Conservation (phyloP, 2,113 vertebrate species). For the Dolichotis patagonum region DNA sequence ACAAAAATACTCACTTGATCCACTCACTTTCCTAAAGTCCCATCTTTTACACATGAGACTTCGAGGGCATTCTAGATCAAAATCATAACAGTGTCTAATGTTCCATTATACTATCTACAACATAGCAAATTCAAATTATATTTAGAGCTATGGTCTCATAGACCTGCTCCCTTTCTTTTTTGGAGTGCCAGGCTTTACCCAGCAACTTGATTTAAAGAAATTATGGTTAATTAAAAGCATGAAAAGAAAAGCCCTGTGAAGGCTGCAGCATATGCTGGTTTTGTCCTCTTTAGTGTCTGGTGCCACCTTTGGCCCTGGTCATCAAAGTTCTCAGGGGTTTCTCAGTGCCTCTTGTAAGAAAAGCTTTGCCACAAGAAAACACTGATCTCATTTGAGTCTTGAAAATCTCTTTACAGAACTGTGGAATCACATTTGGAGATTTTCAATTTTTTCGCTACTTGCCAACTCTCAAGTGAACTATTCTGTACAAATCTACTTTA, state of each 20-base stretch:
- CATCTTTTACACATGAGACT: neutral
- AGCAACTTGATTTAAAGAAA: neutral
- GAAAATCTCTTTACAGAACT: constrained; percentile 51
- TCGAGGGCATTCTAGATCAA: neutral
- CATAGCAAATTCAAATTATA: neutral
- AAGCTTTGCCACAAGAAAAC: constrained; percentile 30
- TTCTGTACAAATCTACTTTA: constrained; percentile 78
- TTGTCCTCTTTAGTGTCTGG: neutral
- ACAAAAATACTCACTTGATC: neutral
- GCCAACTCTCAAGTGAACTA: constrained; percentile 76
- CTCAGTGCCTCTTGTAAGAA: neutral
- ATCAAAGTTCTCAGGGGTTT: neutral
- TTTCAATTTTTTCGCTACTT: constrained; percentile 60
- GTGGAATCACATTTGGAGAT: neutral
- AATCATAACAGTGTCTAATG: neutral
- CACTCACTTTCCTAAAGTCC: neutral
- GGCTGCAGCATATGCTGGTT: neutral
- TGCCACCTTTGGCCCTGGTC: neutral
- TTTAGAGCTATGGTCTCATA: neutral
- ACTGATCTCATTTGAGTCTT: neutral
- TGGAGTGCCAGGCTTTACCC: neutral
- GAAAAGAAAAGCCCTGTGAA: constrained; percentile 9
- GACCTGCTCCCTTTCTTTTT: neutral
- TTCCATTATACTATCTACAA: neutral
- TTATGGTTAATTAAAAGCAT: neutral